Base-by-base conservation (phyloP, 2,113 vertebrate species). In the Junco hyemalis region DNA sequence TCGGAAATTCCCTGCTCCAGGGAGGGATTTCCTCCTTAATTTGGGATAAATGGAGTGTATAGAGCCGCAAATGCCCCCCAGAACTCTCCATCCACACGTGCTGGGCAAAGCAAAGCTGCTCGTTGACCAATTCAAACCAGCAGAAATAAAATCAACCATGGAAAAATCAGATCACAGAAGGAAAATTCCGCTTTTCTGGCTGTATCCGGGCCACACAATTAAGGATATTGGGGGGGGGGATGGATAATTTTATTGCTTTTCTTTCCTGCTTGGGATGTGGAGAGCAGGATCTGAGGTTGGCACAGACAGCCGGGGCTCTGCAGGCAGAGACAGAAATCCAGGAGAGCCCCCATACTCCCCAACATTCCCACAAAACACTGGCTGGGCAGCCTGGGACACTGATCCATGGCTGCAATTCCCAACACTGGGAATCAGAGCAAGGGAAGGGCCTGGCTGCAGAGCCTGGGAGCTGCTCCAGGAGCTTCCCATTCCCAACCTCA, bases 361-460 rank as follows among this genome's bases (percentile, higher is more conserved):
- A 15, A 5, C 12, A 53, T 33, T 20, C 19, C 54, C 40, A 20
- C 0, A 5, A 65, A 69, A 26, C 10, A 7, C 10, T 0, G 0
- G 0, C 22, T 14, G 40, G 25, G 47, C 26, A 51, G 50, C 56
- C 61, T 12, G 51, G 4, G 54, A 16, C n/a, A 9, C 1, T 0
- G 3, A 26, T 9, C 56, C 8, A 3, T 1, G 2, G 3, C 44
- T 18, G 26, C 36, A 51, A 51, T 59, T 51, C 25, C 61, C 14
- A 31, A 2, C 1, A 1, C 1, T 7, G 9, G 81, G 42, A 90
- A 56, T 8, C 11, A 11, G 31, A 24, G 56, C 38, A 5, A 29
- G 71, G 17, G n/a, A 21, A 33, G 18, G 23, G 8, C 16, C 13
- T 61, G 57, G 25, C 28, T 11, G 31, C 54, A 11, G 45, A 23